phyloP scores from a whole-genome alignment of 2,888 invertebrate species.

The Ceraclea dissimilis region DNA sequence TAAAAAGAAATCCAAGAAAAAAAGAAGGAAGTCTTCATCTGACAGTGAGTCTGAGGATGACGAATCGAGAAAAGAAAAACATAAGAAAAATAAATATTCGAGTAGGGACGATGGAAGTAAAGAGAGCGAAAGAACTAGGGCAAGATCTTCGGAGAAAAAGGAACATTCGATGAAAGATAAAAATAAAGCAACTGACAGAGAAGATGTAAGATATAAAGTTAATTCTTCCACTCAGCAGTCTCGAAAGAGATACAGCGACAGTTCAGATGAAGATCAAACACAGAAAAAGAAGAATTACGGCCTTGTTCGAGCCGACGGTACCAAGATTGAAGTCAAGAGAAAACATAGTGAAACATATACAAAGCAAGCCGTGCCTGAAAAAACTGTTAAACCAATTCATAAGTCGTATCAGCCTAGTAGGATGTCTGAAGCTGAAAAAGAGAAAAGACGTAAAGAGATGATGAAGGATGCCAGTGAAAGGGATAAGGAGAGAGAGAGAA shows the following conservation, averaged over 20 bases:
- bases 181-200: neutral
- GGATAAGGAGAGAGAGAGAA: conserved; percentile 56
- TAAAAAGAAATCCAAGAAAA: conserved; percentile 29
- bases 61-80: conserved; percentile 21
- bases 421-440: conserved; percentile 58
- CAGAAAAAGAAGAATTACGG: conserved; percentile 32
- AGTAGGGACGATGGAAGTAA: neutral
- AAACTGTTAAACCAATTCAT: conserved; percentile 28
- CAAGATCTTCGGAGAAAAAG: neutral
- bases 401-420: conserved; percentile 20
- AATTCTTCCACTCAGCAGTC: too few species aligned
- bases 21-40: conserved; percentile 25
- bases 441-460: conserved; percentile 71
- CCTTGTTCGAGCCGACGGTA: conserved; percentile 36
- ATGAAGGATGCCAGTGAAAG: conserved; percentile 68
- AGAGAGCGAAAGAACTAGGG: too few species aligned
- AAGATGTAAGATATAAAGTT: neutral
- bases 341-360: conserved; percentile 11
- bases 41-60: conserved; percentile 23
- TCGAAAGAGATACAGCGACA: neutral
- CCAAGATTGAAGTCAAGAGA: conserved; percentile 19
- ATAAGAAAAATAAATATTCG: neutral
- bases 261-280: conserved; percentile 16
- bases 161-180: neutral
- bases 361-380: neutral